Evolutionary conservation across 2,113 vertebrate genomes (phyloP), one percentile per base, ranked within the genome.

Genomic region (Elachura formosa): DNA sequence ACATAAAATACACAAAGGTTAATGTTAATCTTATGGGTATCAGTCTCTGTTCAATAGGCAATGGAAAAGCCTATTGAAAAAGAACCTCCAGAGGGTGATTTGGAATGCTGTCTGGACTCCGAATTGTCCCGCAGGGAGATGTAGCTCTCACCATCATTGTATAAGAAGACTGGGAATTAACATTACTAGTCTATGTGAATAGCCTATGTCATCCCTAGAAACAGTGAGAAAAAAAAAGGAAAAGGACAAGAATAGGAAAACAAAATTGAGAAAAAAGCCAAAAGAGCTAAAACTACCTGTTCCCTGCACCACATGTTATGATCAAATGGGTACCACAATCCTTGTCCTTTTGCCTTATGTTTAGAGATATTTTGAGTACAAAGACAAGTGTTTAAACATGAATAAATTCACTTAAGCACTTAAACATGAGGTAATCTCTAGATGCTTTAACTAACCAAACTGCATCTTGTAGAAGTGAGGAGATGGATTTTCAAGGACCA

Each of bases 231-330:
- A 21, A 36, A 54, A 13, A 48, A 52, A n/a, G 12, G 13, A 64
- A 48, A 58, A 36, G 2, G 8, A 48, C 3, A 90, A n/a, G 3
- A 5, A n/a, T 3, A 23, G 5, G 2, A 9, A 20, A 16, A 36
- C 12, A 46, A 51, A 15, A 3, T 3, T 29, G 15, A 33, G 25
- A 17, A 38, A 71, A 84, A 66, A 23, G 5, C 12, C 15, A 22
- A 7, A 72, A n/a, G 3, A 56, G 5, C 1, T 66, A 29, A 17
- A 51, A 9, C 3, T 0, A 1, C 0, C 3, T 5, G 3, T 51
- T 67, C 7, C 3, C 10, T n/a, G 5, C 11, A 22, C 6, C 20
- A n/a, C 2, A 15, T 13, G 14, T 19, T 23, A 36, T 1, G 21
- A 63, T 34, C 7, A 59, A 62, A 71, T 15, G 3, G 15, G 28